phyloP scores from a whole-genome alignment of 1,140 invertebrate genomes.

The Hirudo medicinalis region DNA sequence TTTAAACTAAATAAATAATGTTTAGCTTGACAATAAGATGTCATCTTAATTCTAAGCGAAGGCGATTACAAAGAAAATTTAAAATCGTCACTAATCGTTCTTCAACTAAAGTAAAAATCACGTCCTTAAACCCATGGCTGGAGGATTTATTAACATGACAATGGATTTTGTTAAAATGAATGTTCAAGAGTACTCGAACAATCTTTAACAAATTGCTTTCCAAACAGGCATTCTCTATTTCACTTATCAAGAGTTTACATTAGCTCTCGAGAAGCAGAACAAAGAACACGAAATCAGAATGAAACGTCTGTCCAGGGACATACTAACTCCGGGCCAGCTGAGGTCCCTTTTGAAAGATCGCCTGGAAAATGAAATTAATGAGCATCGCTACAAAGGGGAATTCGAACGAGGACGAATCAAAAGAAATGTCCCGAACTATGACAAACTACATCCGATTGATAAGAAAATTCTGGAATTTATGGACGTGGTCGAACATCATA shows the following conservation, averaged over 20 bases:
- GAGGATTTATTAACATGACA: neutral
- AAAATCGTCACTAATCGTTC: neutral
- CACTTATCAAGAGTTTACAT: constrained; percentile 4
- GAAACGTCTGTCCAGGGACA: neutral
- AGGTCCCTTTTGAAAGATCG: neutral
- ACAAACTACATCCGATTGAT: constrained; percentile 5
- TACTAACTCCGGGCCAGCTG: constrained; percentile 1
- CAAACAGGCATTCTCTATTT: constrained; percentile 1
- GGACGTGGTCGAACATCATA: neutral
- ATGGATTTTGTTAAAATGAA: neutral
- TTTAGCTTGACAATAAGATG: too few relatives aligned
- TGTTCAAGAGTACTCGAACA: neutral
- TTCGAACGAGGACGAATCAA: neutral
- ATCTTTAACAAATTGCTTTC: neutral
- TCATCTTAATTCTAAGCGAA: neutral
- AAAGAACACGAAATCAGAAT: constrained; percentile 8
- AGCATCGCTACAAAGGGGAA: neutral
- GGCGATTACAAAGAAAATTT: neutral
- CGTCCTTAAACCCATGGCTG: neutral
- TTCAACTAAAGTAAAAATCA: neutral
- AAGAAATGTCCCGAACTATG: neutral
- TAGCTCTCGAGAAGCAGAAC: constrained; percentile 6
- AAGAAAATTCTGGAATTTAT: constrained; percentile 8
- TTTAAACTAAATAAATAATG: too few relatives aligned
- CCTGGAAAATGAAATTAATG: neutral